These are phyloP conservation scores for Pseudomyrmex gracilis DNA, from an alignment of 1,140 invertebrate species.

Conservation along the genomic window DNA sequence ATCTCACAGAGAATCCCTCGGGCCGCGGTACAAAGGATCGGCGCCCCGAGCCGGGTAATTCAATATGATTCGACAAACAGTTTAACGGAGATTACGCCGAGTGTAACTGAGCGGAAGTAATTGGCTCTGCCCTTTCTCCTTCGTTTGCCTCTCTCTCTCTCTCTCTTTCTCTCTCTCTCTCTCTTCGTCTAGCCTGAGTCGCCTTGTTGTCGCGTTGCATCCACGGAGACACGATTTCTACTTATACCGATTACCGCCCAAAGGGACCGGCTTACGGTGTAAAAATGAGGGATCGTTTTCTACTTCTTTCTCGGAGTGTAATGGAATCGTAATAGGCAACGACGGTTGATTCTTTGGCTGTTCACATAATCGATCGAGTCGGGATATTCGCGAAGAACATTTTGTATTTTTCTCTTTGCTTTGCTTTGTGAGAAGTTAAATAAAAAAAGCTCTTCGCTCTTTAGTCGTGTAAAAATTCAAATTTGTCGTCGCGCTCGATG, in stretches of 20 bases:
- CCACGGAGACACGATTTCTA: conserved; percentile 54
- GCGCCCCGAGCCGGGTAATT: conserved; percentile 78
- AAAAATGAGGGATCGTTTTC: conserved; percentile 48
- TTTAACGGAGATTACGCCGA: conserved; percentile 80
- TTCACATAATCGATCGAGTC: conserved; percentile 14
- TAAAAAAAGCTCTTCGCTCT: not conserved
- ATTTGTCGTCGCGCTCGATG: too few relatives aligned
- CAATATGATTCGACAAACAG: conserved; percentile 83
- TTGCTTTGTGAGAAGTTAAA: not conserved
- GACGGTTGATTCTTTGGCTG: conserved; percentile 41
- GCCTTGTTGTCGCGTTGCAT: not conserved
- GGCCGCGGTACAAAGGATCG: conserved; percentile 76
- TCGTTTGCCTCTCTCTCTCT: not conserved
- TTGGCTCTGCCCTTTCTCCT: conserved; percentile 63
- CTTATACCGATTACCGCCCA: conserved; percentile 33
- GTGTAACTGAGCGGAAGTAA: conserved; percentile 81
- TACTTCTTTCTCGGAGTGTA: conserved; percentile 25
- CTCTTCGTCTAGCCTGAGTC: not conserved
- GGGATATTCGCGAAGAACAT: conserved; percentile 6
- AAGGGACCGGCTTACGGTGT: conserved; percentile 27
- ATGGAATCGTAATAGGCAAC: conserved; percentile 44
- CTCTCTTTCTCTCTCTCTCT: not conserved
- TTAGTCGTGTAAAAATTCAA: not conserved
- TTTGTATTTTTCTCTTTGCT: not conserved
- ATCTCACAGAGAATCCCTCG: conserved; percentile 75